These are phyloP conservation scores for Branchipolynoe longqiensis DNA, from an alignment of 2,888 invertebrate species.

Conservation along the genomic window DNA sequence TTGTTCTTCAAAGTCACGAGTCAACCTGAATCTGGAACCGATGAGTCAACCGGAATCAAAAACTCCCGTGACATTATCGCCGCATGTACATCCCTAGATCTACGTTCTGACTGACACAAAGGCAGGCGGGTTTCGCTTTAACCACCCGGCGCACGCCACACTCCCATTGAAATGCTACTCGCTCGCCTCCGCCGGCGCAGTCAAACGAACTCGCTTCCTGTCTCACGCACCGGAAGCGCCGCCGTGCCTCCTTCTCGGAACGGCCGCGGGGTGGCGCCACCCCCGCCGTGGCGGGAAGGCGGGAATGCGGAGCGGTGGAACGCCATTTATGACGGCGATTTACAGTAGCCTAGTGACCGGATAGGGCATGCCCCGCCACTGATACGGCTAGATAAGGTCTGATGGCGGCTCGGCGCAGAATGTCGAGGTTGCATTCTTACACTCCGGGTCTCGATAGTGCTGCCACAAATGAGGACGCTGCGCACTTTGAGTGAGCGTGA, in stretches of 20 bases:
- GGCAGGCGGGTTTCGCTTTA: too few species aligned
- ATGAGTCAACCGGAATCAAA: too few species aligned
- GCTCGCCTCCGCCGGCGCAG: too few species aligned
- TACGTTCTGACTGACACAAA: too few species aligned
- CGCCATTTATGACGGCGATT: constrained; percentile 21
- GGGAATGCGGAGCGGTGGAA: constrained; percentile 39
- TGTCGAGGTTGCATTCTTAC: not conserved
- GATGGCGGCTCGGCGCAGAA: not conserved
- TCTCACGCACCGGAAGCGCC: not conserved
- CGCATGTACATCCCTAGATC: too few species aligned
- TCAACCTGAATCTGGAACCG: too few species aligned
- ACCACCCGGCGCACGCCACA: too few species aligned
- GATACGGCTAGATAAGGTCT: constrained; percentile 29
- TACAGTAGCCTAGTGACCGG: constrained; percentile 10
- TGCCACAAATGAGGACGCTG: not conserved
- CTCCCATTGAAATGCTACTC: too few species aligned
- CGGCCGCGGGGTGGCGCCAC: not conserved
- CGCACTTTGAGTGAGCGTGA: too few species aligned
- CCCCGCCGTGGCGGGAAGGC: not conserved
- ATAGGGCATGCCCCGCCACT: not conserved
- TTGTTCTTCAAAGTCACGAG: too few species aligned
- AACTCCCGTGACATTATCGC: too few species aligned
- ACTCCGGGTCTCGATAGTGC: not conserved
- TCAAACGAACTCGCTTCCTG: too few species aligned
- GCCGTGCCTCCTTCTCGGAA: not conserved